Evolutionary conservation across 2,113 vertebrate genomes (phyloP).

Genomic region (Glaucidium brasilianum): DNA sequence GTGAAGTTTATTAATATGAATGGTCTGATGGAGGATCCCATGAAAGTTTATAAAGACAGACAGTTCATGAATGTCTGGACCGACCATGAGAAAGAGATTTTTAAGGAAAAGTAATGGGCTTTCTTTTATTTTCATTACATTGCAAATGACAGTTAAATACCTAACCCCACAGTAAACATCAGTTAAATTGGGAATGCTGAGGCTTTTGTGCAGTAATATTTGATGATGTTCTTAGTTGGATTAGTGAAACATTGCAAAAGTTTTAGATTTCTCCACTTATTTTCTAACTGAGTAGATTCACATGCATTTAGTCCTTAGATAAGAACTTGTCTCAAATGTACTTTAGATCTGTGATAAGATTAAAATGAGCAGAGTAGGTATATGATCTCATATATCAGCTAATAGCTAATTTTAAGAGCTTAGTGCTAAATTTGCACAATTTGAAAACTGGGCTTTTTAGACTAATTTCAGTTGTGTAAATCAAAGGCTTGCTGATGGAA

Average conservation of each 20-base stretch:
- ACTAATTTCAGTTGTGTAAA: not conserved
- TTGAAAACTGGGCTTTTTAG: not conserved
- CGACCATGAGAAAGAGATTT: slow-evolving; percentile 97
- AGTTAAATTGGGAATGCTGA: not conserved
- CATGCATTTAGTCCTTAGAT: not conserved
- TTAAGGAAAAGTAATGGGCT: slow-evolving; percentile 94
- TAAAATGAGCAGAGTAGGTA: not conserved
- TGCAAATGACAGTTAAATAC: not conserved
- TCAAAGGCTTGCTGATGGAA: not conserved
- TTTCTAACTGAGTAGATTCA: not conserved
- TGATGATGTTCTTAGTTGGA: not conserved
- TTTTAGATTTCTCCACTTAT: not conserved
- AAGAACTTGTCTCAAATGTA: not conserved
- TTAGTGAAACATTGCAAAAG: not conserved
- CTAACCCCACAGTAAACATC: not conserved
- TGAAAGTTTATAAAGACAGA: slow-evolving; percentile 98
- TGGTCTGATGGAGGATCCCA: slow-evolving; percentile 96
- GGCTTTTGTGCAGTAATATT: not conserved
- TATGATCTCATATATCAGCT: not conserved
- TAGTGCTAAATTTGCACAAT: not conserved
- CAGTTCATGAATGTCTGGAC: slow-evolving; percentile 99
- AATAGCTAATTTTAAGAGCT: not conserved
- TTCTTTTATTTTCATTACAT: not conserved
- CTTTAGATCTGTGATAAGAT: not conserved
- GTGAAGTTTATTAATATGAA: slow-evolving; percentile 99